These are phyloP conservation scores for Hoplias malabaricus DNA, from an alignment of 2,113 vertebrate species.

Conservation along the genomic window DNA sequence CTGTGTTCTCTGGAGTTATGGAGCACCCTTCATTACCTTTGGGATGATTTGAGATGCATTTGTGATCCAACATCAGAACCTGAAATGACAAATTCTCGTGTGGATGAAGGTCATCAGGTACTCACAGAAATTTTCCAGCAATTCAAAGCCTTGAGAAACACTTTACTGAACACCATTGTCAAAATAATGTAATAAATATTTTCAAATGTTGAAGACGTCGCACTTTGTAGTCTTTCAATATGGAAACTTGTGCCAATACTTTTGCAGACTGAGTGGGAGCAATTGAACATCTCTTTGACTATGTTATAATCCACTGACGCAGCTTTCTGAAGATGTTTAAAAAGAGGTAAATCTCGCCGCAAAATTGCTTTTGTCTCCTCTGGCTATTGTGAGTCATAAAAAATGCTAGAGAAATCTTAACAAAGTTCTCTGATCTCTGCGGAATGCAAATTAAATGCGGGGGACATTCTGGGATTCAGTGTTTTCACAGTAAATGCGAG, in stretches of 20 bases:
- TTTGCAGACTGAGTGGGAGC: background rate
- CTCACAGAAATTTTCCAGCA: no score
- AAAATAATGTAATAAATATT: no score
- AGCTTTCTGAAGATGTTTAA: constrained; percentile 14
- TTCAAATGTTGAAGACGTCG: background rate
- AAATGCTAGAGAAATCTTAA: constrained; percentile 15
- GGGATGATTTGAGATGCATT: no score
- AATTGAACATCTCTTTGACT: background rate
- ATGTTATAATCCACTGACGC: background rate
- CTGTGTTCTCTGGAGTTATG: no score
- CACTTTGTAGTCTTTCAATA: background rate
- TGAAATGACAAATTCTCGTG: no score
- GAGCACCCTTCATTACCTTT: no score
- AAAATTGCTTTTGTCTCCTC: constrained; percentile 34
- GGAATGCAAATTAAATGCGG: constrained; percentile 17
- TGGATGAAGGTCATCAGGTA: no score
- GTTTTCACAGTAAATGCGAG: background rate
- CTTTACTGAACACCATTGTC: no score
- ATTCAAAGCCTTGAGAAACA: no score
- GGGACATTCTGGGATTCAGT: background rate
- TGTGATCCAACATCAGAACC: no score
- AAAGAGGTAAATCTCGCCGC: background rate
- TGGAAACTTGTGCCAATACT: background rate
- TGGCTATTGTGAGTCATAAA: constrained; percentile 28
- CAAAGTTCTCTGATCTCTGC: constrained; percentile 12